Evolutionary conservation across 2,113 vertebrate species (phyloP).

Genomic region (Prunella fulvescens): DNA sequence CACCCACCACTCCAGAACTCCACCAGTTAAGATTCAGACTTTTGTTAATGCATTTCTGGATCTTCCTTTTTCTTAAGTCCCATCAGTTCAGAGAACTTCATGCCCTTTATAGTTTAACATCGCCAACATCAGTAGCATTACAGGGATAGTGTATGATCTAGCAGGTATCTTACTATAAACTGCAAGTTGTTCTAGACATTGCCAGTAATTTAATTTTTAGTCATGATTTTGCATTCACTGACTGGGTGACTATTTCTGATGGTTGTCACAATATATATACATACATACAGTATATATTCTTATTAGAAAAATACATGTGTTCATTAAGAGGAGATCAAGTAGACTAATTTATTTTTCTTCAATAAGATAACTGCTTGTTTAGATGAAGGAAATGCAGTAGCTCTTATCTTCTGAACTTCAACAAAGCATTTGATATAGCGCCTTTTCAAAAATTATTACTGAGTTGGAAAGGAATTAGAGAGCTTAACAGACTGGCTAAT

Average conservation of each 20-base stretch:
- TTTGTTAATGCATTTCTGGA: neutral
- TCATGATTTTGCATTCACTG: neutral
- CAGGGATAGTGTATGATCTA: neutral
- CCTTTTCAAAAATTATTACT: neutral
- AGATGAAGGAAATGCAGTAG: neutral
- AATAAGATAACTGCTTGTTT: neutral
- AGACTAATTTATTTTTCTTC: neutral
- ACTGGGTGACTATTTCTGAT: neutral
- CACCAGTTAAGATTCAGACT: neutral
- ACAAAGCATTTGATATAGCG: neutral
- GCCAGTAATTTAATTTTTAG: neutral
- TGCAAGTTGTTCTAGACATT: neutral
- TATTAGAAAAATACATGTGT: neutral
- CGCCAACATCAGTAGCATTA: neutral
- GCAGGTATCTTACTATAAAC: neutral
- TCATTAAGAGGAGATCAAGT: neutral
- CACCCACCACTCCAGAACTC: neutral
- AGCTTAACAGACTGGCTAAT: conserved; percentile 3
- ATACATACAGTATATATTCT: neutral
- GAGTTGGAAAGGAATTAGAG: neutral
- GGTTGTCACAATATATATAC: neutral
- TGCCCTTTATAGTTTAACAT: neutral
- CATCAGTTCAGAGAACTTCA: neutral
- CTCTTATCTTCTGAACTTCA: neutral
- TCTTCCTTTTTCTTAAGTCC: neutral